These are phyloP conservation scores for Cerastoderma edule DNA, from an alignment of 2,888 invertebrate species.

Conservation along the genomic window DNA sequence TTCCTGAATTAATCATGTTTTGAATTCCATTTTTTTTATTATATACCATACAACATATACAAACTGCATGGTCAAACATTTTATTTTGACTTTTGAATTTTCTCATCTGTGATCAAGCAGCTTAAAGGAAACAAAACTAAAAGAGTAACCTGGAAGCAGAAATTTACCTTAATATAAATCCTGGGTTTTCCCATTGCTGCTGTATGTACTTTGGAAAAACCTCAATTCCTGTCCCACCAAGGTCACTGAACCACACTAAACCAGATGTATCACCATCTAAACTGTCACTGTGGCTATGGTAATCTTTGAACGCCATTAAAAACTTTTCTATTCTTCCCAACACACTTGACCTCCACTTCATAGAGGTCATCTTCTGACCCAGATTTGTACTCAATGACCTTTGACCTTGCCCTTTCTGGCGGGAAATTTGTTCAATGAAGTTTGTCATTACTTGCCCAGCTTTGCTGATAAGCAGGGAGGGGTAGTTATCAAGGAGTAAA, in stretches of 20 bases:
- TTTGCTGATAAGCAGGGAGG: constrained; percentile 88
- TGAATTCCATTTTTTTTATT: too few relatives aligned
- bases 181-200: constrained; percentile 54
- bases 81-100: too few relatives aligned
- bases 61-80: too few relatives aligned
- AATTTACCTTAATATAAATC: constrained; percentile 56
- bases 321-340: constrained; percentile 87
- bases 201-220: constrained; percentile 38
- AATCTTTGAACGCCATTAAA: constrained; percentile 77
- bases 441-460: constrained; percentile 90
- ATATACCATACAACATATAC: too few relatives aligned
- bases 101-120: too few relatives aligned
- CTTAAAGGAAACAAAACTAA: too few relatives aligned
- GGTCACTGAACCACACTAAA: constrained; percentile 1
- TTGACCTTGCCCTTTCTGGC: constrained; percentile 57
- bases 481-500: constrained; percentile 88
- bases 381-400: constrained; percentile 89
- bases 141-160: too few relatives aligned
- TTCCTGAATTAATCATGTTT: too few relatives aligned
- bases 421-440: constrained; percentile 93
- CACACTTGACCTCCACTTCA: constrained; percentile 92
- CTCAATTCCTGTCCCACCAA: constrained; percentile 3
- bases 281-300: constrained; percentile 4
- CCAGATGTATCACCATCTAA: not conserved
- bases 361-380: constrained; percentile 89